Percentiles rank a stretch among this genome's conserved stretches.
Conservation (phyloP, 1,140 invertebrate genomes). For the Drosophila tsacasi region DNA sequence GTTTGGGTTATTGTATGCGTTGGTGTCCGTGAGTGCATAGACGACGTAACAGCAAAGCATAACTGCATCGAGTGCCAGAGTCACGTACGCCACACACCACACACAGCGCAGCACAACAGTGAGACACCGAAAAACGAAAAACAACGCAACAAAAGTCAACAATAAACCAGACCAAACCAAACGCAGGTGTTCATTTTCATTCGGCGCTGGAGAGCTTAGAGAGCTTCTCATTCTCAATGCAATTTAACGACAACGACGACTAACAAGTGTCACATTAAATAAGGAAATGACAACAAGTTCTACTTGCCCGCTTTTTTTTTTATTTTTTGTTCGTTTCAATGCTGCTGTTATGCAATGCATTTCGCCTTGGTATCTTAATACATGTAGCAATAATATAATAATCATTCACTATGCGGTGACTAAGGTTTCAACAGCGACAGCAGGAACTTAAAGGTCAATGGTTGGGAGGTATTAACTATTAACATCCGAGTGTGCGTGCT, state of each 20-base stretch:
- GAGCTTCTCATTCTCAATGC: constrained; percentile 77
- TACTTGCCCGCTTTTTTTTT: constrained; percentile 40
- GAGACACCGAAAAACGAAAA: constrained; percentile 28
- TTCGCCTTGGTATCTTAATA: constrained; percentile 29
- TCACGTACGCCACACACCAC: constrained; percentile 71
- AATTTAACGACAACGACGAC: constrained; percentile 31
- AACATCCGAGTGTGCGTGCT: constrained; percentile 6
- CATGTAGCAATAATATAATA: constrained; percentile 22
- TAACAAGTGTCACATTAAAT: constrained; percentile 79
- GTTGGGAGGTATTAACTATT: constrained; percentile 10
- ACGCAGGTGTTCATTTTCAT: constrained; percentile 75
- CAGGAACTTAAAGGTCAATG: constrained; percentile 50
- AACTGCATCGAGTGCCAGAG: constrained; percentile 68
- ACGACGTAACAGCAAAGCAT: constrained; percentile 76
- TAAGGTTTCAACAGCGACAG: constrained; percentile 18
- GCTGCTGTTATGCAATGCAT: constrained; percentile 46
- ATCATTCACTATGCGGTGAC: constrained; percentile 5
- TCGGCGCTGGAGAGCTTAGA: constrained; percentile 8
- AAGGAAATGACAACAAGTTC: constrained; percentile 77
- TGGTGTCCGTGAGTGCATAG: constrained; percentile 57
- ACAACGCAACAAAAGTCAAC: constrained; percentile 32
- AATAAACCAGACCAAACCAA: constrained; percentile 42
- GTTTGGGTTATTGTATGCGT: constrained; percentile 15
- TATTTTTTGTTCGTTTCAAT: constrained; percentile 20
- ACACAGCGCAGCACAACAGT: constrained; percentile 28